Base-by-base conservation (phyloP, 2,888 invertebrate genomes). In the Fissipunctia ypsillon region DNA sequence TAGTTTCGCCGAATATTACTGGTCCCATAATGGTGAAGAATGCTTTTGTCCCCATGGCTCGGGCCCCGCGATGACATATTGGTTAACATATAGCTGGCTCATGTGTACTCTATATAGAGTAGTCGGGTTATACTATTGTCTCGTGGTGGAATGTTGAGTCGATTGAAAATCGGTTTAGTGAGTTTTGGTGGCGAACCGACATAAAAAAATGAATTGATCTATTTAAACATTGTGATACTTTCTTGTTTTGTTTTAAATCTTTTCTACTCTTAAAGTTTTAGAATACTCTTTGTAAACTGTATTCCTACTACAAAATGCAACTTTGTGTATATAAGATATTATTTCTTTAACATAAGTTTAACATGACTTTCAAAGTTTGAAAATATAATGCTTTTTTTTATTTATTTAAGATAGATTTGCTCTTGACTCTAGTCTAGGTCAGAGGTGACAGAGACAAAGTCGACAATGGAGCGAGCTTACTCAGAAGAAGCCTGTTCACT, bases 11-110 rank as follows among this genome's bases (percentile, higher is more conserved):
- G 88, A 92, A 92, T 91, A 93, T 93, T 92, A 92, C 90, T 84
- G 90, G 87, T 88, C 88, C 87, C 84, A 91, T 91, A 91, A 92
- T 92, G 89, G 82, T 78, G 50, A 92, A 91, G 94, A 94, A 95
- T 95, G 93, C 94, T 90, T 95, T 94, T 94, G 93, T 81, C 88
- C 85, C 82, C 76, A 73, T 75, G 69, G 84, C 83, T 85, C 60
- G 83, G 83, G 87, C 80, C 87, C 77, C 89, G 82, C 85, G 85
- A 92, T 94, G 93, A 93, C 93, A 94, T 94, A 94, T 94, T 93
- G 92, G 91, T 91, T 90, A 88, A 89, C 89, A 88, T 91, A 89
- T 88, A 88, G 86, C 80, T 87, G 78, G 85, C 88, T 86, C 85
- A 87, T 76, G 56, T 57, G 85, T 82, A 88, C 84, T 82, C 66